Base-by-base conservation (phyloP, 2,113 vertebrate species). In the Macroglossus sobrinus region DNA sequence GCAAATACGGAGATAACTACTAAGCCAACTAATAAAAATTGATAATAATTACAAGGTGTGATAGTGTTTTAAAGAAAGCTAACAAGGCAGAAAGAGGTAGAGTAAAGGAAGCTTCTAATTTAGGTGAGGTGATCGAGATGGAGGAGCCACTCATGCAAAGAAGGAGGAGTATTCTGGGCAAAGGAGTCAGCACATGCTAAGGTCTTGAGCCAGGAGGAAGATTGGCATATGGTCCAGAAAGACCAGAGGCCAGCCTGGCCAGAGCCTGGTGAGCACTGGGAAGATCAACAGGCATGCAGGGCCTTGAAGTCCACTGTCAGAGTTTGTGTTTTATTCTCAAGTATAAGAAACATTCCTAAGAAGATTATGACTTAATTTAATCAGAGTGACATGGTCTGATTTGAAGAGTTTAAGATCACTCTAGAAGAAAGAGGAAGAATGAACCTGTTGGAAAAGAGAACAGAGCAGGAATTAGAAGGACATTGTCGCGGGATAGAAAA, bases 401-500 rank as follows among this genome's bases (percentile, higher is more conserved):
- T 21, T 18, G 16, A 63, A 81, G 18, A 57, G 35, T 24, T 80
- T 84, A 38, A 85, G 33, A 45, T 59, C 22, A 45, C 61, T 33
- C 30, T 19, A 30, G 57, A 91, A 69, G 26, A 30, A 80, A 14
- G 12, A 21, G 45, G 24, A 4, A n/a, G 50, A 26, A 45, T 0
- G 21, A 50, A 50, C 50, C 4, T 15, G 59, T 2, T 30, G 40
- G 74, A 66, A 55, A 12, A 74, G n/a, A 30, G 50, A 18, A 35
- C 12, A 9, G 40, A 35, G 24, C 50, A 68, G 7, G 2, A 21
- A 14, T 30, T 14, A 7, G 28, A 50, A 92, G 63, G 59, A 28
- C 1, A 2, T 22, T 2, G 2, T 8, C 7, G 1, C 24, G 76
- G 55, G 22, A 3, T 28, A 5, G 38, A 6, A 53, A 2, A 19